Percentiles rank a stretch among this genome's conserved stretches.
Conservation (phyloP, 2,113 vertebrate genomes). For the Myiopsitta monachus region DNA sequence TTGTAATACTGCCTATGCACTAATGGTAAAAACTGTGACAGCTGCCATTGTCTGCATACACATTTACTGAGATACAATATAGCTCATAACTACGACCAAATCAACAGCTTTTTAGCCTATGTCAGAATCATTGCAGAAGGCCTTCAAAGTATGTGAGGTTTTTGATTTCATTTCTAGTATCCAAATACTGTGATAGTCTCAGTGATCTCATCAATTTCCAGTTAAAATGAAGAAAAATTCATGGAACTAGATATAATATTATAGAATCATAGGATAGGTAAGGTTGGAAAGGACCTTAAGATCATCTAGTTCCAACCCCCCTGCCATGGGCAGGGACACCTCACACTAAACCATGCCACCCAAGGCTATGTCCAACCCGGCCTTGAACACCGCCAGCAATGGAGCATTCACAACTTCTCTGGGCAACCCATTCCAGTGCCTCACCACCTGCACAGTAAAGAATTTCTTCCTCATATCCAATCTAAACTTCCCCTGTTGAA, state of each 20-base stretch:
- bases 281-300: too few relatives aligned
- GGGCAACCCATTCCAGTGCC: too few relatives aligned
- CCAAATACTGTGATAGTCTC: background rate
- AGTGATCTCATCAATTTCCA: background rate
- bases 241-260: background rate
- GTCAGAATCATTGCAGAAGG: background rate
- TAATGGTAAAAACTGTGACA: background rate
- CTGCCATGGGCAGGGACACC: too few relatives aligned
- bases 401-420: too few relatives aligned
- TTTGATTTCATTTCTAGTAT: background rate
- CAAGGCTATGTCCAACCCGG: too few relatives aligned
- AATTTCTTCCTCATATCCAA: too few relatives aligned
- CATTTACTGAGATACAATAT: background rate
- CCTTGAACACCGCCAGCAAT: too few relatives aligned
- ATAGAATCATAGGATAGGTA: too few relatives aligned
- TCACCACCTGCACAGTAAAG: too few relatives aligned
- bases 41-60: background rate
- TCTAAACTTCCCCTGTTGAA: too few relatives aligned
- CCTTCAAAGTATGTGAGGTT: fast-evolving
- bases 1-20: background rate
- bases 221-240: background rate
- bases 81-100: background rate
- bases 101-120: background rate
- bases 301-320: too few relatives aligned
- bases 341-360: too few relatives aligned